Evolutionary conservation across 30 jellyfish, hydroid and myxozoan species (phyloP), one percentile per base, ranked within the genome.

Genomic region (Aurelia coerulea): DNA sequence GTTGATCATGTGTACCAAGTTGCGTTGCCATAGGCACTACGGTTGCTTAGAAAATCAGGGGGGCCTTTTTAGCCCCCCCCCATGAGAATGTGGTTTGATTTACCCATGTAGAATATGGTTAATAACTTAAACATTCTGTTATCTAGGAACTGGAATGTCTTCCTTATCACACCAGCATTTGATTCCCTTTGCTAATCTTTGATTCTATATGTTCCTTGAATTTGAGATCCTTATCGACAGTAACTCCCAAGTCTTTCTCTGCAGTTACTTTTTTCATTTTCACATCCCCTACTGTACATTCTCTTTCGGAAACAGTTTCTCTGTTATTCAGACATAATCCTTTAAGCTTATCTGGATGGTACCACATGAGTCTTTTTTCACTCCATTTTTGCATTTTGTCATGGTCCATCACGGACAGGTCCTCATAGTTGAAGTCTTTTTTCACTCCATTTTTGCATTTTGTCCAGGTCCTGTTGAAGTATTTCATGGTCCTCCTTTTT

Each of bases 111-210:
- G n/a, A n/a, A n/a, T n/a, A n/a, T n/a, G n/a, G n/a, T n/a, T n/a
- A 31, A 15, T 41, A 72, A 4, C 16, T 29, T 14, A 49, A 76
- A 76, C 14, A 11, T 76, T 29, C 59, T 23, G 23, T 54, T 17
- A 42, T 76, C 41, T 31, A 73, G 15, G 70, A 15, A 41, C 37
- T 15, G 33, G 41, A 15, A 73, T 34, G 75, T 73, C 42, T 54
- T 33, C n/a, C 84, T 73, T 31, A 73, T 73, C 33, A 9, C 70
- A 39, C 84, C 84, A 73, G 5, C 73, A 76, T 14, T 16, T 52
- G 19, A 23, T 75, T 75, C 52, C 23, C 53, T 52, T 31, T 71
- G 81, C 32, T 71, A 32, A 41, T 29, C 67, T 41, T 41, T 3
- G 35, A 32, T 16, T 72, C 29, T 16, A 72, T 72, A 31, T 72